phyloP scores from a whole-genome alignment of 2,113 vertebrate genomes.

The Chaetops frenatus region DNA sequence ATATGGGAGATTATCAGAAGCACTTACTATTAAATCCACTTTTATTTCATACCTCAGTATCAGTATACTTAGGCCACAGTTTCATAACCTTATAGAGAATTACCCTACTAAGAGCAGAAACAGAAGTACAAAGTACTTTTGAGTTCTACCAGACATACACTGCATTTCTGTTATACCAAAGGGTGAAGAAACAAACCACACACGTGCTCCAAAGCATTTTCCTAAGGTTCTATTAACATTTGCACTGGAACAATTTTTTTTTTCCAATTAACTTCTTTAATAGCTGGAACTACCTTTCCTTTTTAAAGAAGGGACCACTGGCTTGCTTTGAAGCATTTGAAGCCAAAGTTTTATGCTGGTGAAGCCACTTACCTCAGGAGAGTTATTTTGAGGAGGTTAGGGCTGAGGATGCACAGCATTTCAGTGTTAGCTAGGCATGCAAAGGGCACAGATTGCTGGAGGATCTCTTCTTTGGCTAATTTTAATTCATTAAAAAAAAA shows the following conservation, averaged over 20 bases:
- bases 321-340: neutral
- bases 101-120: neutral
- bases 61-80: neutral
- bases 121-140: rapidly evolving
- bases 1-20: neutral
- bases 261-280: neutral
- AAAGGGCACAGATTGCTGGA: neutral
- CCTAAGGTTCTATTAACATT: neutral
- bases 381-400: neutral
- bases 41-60: neutral
- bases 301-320: neutral
- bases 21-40: neutral
- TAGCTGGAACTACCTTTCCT: neutral
- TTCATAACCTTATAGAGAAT: neutral
- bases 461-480: neutral
- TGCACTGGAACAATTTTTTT: neutral
- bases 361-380: neutral
- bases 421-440: neutral
- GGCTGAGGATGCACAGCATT: neutral
- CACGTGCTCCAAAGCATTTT: neutral
- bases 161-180: neutral
- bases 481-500: neutral
- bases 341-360: neutral
- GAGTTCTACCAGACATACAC: neutral
- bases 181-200: neutral